Percentiles rank a stretch among this genome's conserved stretches.
phyloP scores from a whole-genome alignment of 2,888 invertebrate species.

The Monoplex corrugatus region DNA sequence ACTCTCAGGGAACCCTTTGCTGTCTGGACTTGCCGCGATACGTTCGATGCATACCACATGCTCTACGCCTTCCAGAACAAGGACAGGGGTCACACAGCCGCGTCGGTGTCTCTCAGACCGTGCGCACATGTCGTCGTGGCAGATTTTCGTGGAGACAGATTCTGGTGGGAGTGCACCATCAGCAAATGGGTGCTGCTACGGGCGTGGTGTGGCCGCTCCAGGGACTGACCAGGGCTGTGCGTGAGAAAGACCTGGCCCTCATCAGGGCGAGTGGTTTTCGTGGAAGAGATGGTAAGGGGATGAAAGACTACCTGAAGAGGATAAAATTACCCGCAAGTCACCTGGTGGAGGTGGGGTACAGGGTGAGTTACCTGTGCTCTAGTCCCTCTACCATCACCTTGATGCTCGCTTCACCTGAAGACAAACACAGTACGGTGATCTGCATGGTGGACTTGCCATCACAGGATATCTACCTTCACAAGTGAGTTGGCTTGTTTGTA shows the following conservation, averaged over 20 bases:
- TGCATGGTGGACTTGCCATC: slow-evolving; percentile 32
- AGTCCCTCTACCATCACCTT: not conserved
- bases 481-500: too few species aligned
- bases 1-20: slow-evolving; percentile 50
- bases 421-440: not conserved
- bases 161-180: slow-evolving; percentile 27
- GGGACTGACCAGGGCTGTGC: not conserved
- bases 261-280: not conserved
- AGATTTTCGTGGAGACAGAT: slow-evolving; percentile 1
- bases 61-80: not conserved
- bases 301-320: not conserved
- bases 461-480: not conserved
- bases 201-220: not conserved
- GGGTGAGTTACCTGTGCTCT: not conserved
- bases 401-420: not conserved
- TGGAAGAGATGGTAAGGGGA: not conserved
- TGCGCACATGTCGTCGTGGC: slow-evolving; percentile 15
- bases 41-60: slow-evolving; percentile 18
- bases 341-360: slow-evolving; percentile 36
- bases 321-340: not conserved
- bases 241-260: not conserved
- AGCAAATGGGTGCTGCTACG: not conserved
- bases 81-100: not conserved
- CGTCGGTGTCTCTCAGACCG: not conserved
- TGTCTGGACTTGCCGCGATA: slow-evolving; percentile 49